Evolutionary conservation across 2,797 vertebrate genomes (phyloP).

Genomic region (Tauraco hartlaubi): DNA sequence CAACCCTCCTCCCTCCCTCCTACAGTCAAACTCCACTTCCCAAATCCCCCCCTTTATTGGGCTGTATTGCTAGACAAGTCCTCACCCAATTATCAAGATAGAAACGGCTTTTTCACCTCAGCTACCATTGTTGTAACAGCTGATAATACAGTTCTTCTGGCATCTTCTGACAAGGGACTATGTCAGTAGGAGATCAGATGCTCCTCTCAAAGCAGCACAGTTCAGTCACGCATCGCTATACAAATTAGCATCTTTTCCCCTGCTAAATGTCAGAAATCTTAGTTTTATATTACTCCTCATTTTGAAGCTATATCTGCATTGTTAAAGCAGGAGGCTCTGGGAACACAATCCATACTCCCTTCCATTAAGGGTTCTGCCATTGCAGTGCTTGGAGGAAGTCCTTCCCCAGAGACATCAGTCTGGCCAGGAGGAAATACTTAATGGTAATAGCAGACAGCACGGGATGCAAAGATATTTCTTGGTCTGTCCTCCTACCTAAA

Average conservation of each 20-base stretch:
- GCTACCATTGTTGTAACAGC: neutral
- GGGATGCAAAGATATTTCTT: neutral
- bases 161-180: neutral
- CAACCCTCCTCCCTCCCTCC: neutral
- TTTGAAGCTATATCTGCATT: neutral
- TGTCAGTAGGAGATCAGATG: neutral
- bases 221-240: accelerated
- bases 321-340: neutral
- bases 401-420: neutral
- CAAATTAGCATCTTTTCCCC: neutral
- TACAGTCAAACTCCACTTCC: neutral
- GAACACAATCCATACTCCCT: neutral
- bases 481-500: neutral
- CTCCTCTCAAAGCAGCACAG: neutral
- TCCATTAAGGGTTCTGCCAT: neutral
- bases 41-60: neutral
- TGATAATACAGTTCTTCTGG: neutral
- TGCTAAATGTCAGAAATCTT: neutral
- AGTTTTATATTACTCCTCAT: neutral
- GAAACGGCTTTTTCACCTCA: neutral
- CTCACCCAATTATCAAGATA: neutral
- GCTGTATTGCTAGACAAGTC: neutral
- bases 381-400: neutral
- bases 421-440: neutral
- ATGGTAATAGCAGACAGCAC: neutral